phyloP scores from a whole-genome alignment of 2,113 vertebrate genomes.

The Phyllopteryx taeniolatus region DNA sequence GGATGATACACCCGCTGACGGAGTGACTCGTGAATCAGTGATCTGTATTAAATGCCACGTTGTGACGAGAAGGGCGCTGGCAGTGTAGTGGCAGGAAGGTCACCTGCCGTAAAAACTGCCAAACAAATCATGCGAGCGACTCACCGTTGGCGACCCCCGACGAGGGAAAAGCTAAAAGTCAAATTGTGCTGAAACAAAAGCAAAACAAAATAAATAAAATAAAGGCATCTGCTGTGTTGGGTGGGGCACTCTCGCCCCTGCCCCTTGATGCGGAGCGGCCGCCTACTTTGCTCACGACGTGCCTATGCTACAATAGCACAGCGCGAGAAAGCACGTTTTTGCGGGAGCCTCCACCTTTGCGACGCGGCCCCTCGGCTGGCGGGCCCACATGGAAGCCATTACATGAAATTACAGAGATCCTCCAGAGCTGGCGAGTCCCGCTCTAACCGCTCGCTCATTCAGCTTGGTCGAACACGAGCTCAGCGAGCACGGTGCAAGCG shows the following conservation, averaged over 20 bases:
- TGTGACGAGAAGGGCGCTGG: neutral
- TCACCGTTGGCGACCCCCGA: no score
- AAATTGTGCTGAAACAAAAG: neutral
- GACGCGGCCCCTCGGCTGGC: slow-evolving; percentile 44
- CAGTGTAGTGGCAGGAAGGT: no score
- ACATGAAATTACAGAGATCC: slow-evolving; percentile 72
- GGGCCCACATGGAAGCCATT: slow-evolving; percentile 76
- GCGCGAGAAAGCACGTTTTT: slow-evolving; percentile 9
- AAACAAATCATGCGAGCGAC: no score
- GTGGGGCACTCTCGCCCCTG: neutral
- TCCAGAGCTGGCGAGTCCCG: slow-evolving; percentile 49
- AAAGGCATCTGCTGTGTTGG: neutral
- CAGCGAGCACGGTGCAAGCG: slow-evolving; percentile 3
- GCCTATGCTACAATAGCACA: neutral
- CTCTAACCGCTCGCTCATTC: slow-evolving; percentile 56
- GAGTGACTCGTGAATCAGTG: no score
- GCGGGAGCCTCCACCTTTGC: slow-evolving; percentile 56
- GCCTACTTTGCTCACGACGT: neutral
- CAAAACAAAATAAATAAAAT: neutral
- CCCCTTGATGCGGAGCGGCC: neutral
- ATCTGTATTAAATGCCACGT: no score
- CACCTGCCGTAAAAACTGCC: no score
- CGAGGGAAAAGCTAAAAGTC: no score
- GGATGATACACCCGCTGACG: no score
- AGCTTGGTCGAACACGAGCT: slow-evolving; percentile 28